phyloP scores from a whole-genome alignment of 2,113 vertebrate species.

The Typhlomys cinereus region DNA sequence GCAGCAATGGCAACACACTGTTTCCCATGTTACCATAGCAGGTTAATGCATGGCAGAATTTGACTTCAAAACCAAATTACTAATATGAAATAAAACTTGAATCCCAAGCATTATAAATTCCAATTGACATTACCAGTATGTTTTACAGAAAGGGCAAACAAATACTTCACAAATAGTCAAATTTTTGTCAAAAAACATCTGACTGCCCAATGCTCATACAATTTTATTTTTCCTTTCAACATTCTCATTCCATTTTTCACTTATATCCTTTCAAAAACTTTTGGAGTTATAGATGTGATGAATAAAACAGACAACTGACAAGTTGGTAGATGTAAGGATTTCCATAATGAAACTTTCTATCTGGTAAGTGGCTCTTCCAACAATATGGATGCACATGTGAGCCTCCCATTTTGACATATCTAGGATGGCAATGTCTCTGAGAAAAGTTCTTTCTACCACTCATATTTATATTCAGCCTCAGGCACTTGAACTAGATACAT shows the following conservation, averaged over 20 bases:
- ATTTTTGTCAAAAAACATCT: background rate
- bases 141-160: background rate
- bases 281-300: background rate
- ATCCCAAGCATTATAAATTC: conserved; percentile 12
- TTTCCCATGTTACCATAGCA: background rate
- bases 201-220: background rate
- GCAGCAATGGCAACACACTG: background rate
- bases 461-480: background rate
- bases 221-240: background rate
- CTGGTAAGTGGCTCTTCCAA: background rate
- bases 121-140: background rate
- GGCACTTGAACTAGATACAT: background rate
- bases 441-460: background rate
- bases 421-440: background rate
- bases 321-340: background rate
- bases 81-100: conserved; percentile 15
- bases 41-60: background rate
- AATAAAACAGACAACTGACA: background rate
- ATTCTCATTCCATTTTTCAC: background rate
- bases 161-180: background rate
- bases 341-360: background rate
- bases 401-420: background rate
- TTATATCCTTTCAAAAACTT: too few relatives aligned
- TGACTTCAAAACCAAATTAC: conserved; percentile 28
- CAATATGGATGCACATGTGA: background rate